Conservation (phyloP, 2,888 invertebrate species). For the Pandemis cinnamomeana region DNA sequence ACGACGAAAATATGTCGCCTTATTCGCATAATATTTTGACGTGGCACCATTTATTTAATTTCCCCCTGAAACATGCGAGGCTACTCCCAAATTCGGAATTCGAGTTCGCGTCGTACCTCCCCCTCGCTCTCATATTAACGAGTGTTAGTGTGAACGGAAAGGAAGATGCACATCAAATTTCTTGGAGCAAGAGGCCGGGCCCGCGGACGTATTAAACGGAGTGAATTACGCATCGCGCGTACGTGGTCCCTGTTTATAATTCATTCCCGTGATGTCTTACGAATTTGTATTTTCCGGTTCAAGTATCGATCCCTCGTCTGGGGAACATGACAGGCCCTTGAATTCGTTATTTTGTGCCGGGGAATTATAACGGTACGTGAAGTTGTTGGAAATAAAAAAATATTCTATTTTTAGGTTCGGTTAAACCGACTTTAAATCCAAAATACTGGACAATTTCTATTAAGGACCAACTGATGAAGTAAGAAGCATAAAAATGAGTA, state of each 20-base stretch:
- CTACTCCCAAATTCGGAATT: no score
- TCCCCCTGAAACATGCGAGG: constrained; percentile 17
- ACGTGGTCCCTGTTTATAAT: constrained; percentile 61
- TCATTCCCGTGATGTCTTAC: constrained; percentile 54
- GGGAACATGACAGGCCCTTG: constrained; percentile 8
- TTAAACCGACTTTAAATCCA: no score
- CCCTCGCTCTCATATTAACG: no score
- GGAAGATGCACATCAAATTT: no score
- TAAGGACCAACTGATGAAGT: no score
- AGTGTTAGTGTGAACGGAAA: no score
- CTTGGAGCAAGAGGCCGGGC: not conserved
- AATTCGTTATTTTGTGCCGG: constrained; percentile 11
- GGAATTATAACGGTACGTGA: not conserved
- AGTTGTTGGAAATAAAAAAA: not conserved
- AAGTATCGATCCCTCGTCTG: constrained; percentile 23
- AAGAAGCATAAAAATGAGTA: no score
- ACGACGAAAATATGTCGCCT: constrained; percentile 9
- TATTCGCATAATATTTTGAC: constrained; percentile 34
- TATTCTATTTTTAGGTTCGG: no score
- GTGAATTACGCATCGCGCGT: constrained; percentile 41
- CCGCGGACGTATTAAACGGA: constrained; percentile 44
- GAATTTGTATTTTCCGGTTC: constrained; percentile 35
- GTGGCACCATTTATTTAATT: constrained; percentile 38
- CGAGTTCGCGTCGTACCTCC: no score
- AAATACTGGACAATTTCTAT: no score